Percentiles rank a stretch among this genome's conserved stretches.
These are phyloP conservation scores for Drosophila repleta DNA, from an alignment of 1,140 invertebrate genomes.

Conservation along the genomic window DNA sequence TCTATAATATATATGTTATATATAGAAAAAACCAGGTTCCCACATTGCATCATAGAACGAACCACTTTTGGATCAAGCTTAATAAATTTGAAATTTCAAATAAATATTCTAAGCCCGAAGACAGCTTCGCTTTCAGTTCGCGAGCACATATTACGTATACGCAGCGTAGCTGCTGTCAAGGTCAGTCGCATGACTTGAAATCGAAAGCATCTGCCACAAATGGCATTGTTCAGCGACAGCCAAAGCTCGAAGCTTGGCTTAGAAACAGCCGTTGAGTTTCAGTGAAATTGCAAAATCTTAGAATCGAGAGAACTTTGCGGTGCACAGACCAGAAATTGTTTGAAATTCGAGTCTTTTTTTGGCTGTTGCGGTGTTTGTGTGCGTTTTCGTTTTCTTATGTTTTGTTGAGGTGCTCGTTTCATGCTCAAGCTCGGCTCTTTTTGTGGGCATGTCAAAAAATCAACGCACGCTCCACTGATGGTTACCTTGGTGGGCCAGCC, in stretches of 20 bases:
- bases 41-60: too few relatives aligned
- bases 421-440: conserved; percentile 27
- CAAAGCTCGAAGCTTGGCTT: background rate
- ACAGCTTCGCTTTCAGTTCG: too few relatives aligned
- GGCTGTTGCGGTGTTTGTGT: background rate
- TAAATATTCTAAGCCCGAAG: too few relatives aligned
- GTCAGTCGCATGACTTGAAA: conserved; percentile 22
- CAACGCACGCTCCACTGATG: conserved; percentile 54
- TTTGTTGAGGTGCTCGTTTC: conserved; percentile 15
- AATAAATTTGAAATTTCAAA: too few relatives aligned
- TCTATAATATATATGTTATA: background rate
- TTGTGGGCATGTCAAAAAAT: conserved; percentile 37
- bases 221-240: background rate
- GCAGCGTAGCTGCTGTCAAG: conserved; percentile 20
- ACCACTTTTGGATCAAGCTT: too few relatives aligned
- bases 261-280: background rate
- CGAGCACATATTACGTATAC: conserved; percentile 25
- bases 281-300: conserved; percentile 48
- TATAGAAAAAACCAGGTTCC: too few relatives aligned
- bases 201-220: conserved; percentile 39
- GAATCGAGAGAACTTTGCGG: conserved; percentile 24
- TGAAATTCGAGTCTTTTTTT: conserved; percentile 9
- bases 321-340: conserved; percentile 31
- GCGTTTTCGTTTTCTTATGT: too few relatives aligned
- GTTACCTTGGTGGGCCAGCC: conserved; percentile 63